phyloP scores from a whole-genome alignment of 2,113 vertebrate genomes.

The Gambusia affinis region DNA sequence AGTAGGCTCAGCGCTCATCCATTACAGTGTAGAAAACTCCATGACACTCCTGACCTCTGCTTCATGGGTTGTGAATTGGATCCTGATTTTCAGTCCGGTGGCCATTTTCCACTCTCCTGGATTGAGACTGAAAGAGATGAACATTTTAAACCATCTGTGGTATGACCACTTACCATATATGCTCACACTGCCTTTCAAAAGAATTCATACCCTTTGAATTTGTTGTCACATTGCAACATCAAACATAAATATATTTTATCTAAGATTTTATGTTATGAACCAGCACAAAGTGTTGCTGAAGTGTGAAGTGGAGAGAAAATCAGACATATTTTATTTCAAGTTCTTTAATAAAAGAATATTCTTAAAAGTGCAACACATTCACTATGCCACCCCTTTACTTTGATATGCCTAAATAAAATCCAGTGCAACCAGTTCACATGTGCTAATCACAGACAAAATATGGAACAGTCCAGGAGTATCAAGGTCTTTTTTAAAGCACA shows the following conservation, averaged over 20 bases:
- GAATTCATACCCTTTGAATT: background rate
- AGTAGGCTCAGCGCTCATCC: constrained; percentile 37
- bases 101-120: background rate
- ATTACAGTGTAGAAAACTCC: constrained; percentile 30
- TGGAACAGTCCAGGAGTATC: background rate
- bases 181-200: background rate
- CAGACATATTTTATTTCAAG: too few relatives aligned
- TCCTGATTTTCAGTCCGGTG: constrained; percentile 32
- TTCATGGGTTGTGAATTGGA: constrained; percentile 34
- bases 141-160: background rate
- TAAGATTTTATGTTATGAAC: background rate
- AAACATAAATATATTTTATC: background rate
- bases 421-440: background rate
- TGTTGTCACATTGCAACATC: background rate
- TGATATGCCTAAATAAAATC: background rate
- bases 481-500: background rate
- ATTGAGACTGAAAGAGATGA: constrained; percentile 21
- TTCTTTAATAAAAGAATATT: background rate
- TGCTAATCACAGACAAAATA: background rate
- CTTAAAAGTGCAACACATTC: background rate
- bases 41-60: constrained; percentile 24
- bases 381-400: background rate
- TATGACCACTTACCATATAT: background rate
- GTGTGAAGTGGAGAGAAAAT: too few relatives aligned
- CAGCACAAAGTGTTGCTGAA: background rate